Conservation (phyloP, 2,888 invertebrate genomes). For the Tachina fera region DNA sequence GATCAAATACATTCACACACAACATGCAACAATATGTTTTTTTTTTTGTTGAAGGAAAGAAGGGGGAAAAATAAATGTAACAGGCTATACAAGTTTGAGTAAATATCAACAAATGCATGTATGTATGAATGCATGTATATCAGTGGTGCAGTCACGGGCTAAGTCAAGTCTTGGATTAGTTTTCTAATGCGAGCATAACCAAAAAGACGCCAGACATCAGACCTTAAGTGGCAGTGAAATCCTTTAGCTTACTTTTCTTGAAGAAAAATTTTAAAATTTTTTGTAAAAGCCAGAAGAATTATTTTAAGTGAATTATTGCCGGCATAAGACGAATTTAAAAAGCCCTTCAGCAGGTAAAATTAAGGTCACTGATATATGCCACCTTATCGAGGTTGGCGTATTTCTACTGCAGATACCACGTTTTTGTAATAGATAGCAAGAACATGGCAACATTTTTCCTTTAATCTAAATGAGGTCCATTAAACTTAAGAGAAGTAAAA, state of each 20-base stretch:
- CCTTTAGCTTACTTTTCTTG: conserved; percentile 35
- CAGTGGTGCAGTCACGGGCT: neutral
- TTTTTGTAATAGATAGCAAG: no score
- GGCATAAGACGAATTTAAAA: neutral
- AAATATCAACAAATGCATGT: conserved; percentile 44
- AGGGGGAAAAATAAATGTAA: neutral
- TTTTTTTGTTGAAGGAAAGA: neutral
- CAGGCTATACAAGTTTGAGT: conserved; percentile 3
- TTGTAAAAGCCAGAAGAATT: conserved; percentile 17
- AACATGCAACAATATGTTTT: conserved; percentile 60
- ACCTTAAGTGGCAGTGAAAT: conserved; percentile 34
- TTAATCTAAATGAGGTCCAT: no score
- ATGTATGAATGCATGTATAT: neutral
- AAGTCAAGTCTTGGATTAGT: conserved; percentile 30
- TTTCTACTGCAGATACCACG: no score
- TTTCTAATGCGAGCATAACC: conserved; percentile 26
- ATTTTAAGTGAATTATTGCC: neutral
- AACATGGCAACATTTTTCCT: no score
- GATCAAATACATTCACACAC: conserved; percentile 16
- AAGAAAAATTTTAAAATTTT: conserved; percentile 8
- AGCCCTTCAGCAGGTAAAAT: neutral
- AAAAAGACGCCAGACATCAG: conserved; percentile 49
- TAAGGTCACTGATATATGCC: no score
- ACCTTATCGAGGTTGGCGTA: no score
- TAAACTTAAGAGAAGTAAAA: no score